phyloP scores from a whole-genome alignment of 2,888 invertebrate genomes.

The Peribatodes rhomboidaria region DNA sequence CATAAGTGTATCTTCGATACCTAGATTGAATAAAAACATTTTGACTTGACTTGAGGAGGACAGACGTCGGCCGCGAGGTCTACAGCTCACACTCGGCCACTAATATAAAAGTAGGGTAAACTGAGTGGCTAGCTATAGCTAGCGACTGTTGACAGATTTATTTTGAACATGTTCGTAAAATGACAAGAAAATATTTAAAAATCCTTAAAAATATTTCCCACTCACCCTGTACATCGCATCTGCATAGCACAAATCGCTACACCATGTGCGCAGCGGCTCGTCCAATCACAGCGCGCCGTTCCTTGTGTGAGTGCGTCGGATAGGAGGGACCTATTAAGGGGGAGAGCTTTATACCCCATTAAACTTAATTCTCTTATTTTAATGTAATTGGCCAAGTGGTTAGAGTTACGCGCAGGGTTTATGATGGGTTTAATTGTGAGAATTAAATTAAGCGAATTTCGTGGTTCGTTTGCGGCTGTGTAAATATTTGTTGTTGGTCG shows the following conservation, averaged over 20 bases:
- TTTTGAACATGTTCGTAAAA: no score
- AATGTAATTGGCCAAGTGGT: constrained; percentile 53
- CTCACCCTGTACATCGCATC: constrained; percentile 63
- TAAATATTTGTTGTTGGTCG: constrained; percentile 9
- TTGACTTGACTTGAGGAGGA: no score
- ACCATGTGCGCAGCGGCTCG: constrained; percentile 53
- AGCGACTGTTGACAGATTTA: no score
- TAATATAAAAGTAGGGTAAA: no score
- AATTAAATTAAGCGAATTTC: no score
- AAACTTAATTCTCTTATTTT: constrained; percentile 61
- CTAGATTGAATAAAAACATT: no score
- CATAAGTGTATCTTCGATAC: no score
- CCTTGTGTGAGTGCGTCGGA: constrained; percentile 54
- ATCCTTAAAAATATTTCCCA: background rate
- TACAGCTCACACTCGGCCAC: no score
- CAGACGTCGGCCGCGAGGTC: no score
- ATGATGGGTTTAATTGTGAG: constrained; percentile 31
- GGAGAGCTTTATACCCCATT: constrained; percentile 57
- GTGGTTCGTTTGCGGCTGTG: constrained; percentile 6
- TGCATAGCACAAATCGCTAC: constrained; percentile 67
- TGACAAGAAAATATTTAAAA: background rate
- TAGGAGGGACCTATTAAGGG: constrained; percentile 55
- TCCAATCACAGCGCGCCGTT: constrained; percentile 55
- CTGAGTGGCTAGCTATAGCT: no score
- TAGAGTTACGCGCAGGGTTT: constrained; percentile 39